Base-by-base conservation (phyloP, 2,113 vertebrate genomes). In the Urocitellus parryii region DNA sequence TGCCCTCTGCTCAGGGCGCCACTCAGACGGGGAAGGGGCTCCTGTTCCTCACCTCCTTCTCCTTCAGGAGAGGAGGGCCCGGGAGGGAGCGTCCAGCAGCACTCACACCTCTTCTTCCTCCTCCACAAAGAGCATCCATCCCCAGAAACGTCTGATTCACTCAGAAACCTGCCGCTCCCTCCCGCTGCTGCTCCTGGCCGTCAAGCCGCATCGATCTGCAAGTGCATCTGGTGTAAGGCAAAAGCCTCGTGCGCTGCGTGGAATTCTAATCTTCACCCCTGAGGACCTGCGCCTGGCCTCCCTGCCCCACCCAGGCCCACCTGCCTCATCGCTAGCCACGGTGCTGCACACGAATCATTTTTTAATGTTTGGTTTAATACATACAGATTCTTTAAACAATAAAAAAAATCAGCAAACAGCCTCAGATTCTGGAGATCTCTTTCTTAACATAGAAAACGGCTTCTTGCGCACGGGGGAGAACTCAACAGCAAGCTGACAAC, bases 401-500 rank as follows among this genome's bases (percentile, higher is more conserved):
- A 97, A 98, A 96, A 97, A 98, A 98, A 98, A 97, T 97, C 98
- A 98, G 97, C 98, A 99, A 99, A 98, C 97, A 98, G 98, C 98
- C 98, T 98, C 98, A 97, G 97, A 90, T 98, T 98, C 98, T 98
- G 97, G 98, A 98, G 98, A 97, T 99, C 98, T 98, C 98, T 98
- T 98, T 98, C 98, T 99, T 98, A 98, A 98, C 98, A 98, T 95
- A 98, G 98, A 98, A 98, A 98, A 96, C 80, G 94, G 98, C 97
- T 98, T 97, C 98, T 98, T 98, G 98, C 97, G 98, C 98, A 97
- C 97, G 98, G 98, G 98, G 97, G 98, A 98, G 98, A 98, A 98
- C 98, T 97, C 98, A 97, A 98, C 98, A 97, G 98, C 97, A 96
- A 98, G 98, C 97, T 99, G 99, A 99, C 98, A 98, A 98, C 98